A percentile compares a stretch with the other conserved stretches of the same genome.
phyloP scores from a whole-genome alignment of 2,888 invertebrate species.

The Ellobium chinense region DNA sequence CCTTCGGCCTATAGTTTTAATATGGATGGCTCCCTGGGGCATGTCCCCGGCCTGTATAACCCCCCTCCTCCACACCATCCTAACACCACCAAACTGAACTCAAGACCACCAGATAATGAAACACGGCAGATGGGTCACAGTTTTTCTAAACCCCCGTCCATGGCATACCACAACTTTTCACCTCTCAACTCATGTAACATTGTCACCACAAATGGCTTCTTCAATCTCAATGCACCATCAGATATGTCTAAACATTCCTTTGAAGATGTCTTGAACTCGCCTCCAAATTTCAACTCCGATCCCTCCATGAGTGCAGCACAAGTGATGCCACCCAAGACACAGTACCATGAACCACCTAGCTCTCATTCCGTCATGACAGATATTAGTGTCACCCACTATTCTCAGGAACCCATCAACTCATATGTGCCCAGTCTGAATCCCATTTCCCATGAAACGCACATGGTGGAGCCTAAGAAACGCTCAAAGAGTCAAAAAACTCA shows the following conservation, averaged over 20 bases:
- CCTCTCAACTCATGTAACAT: conserved; percentile 31
- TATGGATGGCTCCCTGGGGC: conserved; percentile 24
- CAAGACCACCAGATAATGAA: neutral
- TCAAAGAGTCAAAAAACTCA: conserved; percentile 2
- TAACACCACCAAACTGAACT: neutral
- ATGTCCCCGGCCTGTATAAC: conserved; percentile 22
- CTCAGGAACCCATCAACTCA: conserved; percentile 13
- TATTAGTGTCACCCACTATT: conserved; percentile 2
- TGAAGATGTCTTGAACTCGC: conserved; percentile 31
- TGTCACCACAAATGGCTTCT: conserved; percentile 32
- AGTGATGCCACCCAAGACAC: conserved; percentile 24
- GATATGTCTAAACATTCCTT: conserved; percentile 32
- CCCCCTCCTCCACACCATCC: conserved; percentile 22
- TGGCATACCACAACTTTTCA: conserved; percentile 33
- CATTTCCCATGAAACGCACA: neutral
- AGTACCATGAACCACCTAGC: conserved; percentile 17
- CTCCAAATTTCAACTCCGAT: conserved; percentile 12
- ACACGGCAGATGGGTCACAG: conserved; percentile 15
- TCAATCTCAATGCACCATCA: conserved; percentile 16
- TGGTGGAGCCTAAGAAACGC: neutral
- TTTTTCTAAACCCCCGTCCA: conserved; percentile 5
- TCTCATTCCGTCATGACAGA: conserved; percentile 1
- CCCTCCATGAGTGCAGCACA: conserved; percentile 15
- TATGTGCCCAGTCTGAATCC: conserved; percentile 20
- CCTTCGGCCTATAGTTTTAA: conserved; percentile 33